A percentile compares a stretch with the other conserved stretches of the same genome.
phyloP scores from a whole-genome alignment of 2,113 vertebrate species.

The Ranitomeya variabilis region DNA sequence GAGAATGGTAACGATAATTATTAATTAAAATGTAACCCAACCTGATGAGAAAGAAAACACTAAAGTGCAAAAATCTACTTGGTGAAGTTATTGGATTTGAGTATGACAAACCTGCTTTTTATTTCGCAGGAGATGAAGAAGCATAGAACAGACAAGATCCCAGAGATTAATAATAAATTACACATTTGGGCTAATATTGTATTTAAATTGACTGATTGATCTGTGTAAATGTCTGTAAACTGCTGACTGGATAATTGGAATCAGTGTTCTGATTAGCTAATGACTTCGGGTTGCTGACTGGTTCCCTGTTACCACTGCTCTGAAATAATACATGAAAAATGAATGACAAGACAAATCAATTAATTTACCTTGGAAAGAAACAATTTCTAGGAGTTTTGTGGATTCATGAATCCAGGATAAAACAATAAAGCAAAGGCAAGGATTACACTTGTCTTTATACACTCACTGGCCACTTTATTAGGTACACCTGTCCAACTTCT shows the following conservation, averaged over 20 bases:
- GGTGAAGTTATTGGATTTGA: background rate
- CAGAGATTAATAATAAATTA: background rate
- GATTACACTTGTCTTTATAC: background rate
- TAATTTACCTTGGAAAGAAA: background rate
- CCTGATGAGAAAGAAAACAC: background rate
- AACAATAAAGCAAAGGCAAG: background rate
- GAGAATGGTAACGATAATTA: no score
- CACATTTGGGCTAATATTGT: background rate
- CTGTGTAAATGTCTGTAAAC: background rate
- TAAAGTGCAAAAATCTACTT: background rate
- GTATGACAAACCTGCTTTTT: background rate
- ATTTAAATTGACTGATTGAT: background rate
- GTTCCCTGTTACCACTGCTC: background rate
- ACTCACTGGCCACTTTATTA: no score
- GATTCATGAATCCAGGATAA: background rate
- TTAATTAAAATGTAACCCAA: background rate
- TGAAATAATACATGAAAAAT: conserved; percentile 20
- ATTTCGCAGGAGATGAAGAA: background rate
- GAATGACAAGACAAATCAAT: conserved; percentile 15
- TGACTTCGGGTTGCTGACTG: background rate
- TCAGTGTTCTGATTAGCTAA: background rate
- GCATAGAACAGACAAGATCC: background rate
- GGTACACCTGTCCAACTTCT: no score
- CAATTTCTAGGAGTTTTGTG: background rate
- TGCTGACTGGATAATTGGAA: conserved; percentile 18